Evolutionary conservation across 2,888 invertebrate species (phyloP).

Genomic region (Himalopsyche anomala): DNA sequence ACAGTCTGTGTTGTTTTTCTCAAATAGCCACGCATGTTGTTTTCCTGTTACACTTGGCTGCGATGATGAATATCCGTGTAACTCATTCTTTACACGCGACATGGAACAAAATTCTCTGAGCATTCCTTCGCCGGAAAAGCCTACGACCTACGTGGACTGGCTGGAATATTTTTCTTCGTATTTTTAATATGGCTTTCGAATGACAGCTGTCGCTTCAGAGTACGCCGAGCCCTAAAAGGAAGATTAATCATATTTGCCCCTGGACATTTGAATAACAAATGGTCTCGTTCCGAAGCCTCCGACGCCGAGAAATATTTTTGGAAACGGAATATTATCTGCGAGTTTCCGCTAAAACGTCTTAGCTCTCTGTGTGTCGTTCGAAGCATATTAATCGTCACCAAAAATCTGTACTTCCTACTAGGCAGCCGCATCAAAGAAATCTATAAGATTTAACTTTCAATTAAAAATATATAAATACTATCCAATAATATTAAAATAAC

Average conservation of each 20-base stretch:
- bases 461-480: no score
- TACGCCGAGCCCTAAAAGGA: slow-evolving; percentile 4
- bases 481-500: no score
- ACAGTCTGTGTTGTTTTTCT: background rate
- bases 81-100: slow-evolving; percentile 11
- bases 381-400: no score
- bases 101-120: background rate
- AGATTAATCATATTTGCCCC: slow-evolving; percentile 40
- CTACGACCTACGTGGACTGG: slow-evolving; percentile 26
- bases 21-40: background rate
- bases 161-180: slow-evolving; percentile 31
- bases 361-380: background rate
- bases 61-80: background rate
- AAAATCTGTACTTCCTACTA: no score
- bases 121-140: slow-evolving; percentile 14
- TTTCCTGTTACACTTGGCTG: background rate
- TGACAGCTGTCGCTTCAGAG: slow-evolving; percentile 43
- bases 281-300: background rate
- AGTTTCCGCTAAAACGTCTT: background rate
- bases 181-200: slow-evolving; percentile 42
- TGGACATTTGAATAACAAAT: slow-evolving; percentile 47
- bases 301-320: background rate
- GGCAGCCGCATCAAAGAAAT: no score
- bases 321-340: background rate
- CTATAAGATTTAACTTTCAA: no score